phyloP scores from a whole-genome alignment of 2,888 invertebrate species.

The Lapara coniferarum region DNA sequence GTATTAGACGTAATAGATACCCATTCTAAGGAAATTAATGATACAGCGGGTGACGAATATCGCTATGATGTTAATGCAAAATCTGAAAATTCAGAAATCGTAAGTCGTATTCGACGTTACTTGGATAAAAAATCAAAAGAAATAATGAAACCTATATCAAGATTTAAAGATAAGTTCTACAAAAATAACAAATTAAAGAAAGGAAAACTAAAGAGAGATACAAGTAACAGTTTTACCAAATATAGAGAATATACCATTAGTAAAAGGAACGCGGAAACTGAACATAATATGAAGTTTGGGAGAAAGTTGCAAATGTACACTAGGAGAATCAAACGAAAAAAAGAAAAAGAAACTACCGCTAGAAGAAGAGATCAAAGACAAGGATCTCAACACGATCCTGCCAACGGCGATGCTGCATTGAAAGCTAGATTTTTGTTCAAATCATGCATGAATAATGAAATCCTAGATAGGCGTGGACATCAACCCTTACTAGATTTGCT shows the following conservation, averaged over 20 bases:
- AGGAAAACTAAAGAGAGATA: conserved; percentile 15
- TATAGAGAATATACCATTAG: conserved; percentile 32
- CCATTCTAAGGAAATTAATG: conserved; percentile 43
- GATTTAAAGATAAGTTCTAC: conserved; percentile 47
- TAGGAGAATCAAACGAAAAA: conserved; percentile 36
- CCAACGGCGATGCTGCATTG: conserved; percentile 84
- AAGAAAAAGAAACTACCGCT: conserved; percentile 33
- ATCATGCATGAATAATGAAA: conserved; percentile 93
- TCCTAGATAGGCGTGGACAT: conserved; percentile 88
- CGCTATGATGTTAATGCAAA: conserved; percentile 39
- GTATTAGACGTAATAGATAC: conserved; percentile 43
- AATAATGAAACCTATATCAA: conserved; percentile 47
- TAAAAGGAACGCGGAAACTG: conserved; percentile 29
- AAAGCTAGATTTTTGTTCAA: conserved; percentile 93
- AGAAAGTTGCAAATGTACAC: conserved; percentile 49
- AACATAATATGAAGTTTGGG: conserved; percentile 39
- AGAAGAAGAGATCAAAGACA: conserved; percentile 29
- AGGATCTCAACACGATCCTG: conserved; percentile 47
- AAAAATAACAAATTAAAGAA: conserved; percentile 37
- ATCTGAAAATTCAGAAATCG: conserved; percentile 53
- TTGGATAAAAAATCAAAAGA: conserved; percentile 57
- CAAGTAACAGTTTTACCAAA: conserved; percentile 29
- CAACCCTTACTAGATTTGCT: conserved; percentile 88
- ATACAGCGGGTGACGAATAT: conserved; percentile 38
- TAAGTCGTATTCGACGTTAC: conserved; percentile 69